Evolutionary conservation across 2,797 vertebrate species (phyloP), one percentile per base, ranked within the genome.

Genomic region (Sebastes dallii): DNA sequence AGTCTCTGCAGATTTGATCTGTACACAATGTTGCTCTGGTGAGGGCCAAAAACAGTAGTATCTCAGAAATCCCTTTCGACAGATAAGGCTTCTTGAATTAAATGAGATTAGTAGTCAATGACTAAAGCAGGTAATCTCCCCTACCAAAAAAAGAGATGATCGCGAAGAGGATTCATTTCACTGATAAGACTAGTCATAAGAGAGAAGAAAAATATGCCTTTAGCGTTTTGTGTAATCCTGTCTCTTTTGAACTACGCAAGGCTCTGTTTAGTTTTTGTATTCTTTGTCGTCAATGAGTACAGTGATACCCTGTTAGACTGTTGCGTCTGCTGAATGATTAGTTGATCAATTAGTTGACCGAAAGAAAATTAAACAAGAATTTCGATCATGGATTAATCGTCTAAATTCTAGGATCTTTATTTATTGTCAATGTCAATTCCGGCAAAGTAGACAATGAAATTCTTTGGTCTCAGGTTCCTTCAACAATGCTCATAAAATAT

Each of bases 21-120:
- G 14, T 66, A 9, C 32, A 64, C 25, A 50, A 9, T 30, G 27
- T n/a, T 55, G 14, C 39, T 74, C 61, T 50, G 22, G 1, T 39
- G 39, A 66, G 22, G 64, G 18, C 52, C 39, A 75, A 79, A 27
- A 86, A 76, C 61, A 68, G 16, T 25, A 27, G 22, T 39, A 66
- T 62, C 50, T 72, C 20, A 62, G 52, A 85, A 84, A 88, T 69
- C 56, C 68, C 34, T 86, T 86, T 62, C 81, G 50, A 85, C 36
- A 54, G 65, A 80, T 66, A 77, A 62, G 34, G 54, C 22, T 59
- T 80, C 36, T 73, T 74, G 58, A 83, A 90, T 85, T 81, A 91
- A 85, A 70, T 54, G 18, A 42, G 77, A 87, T 86, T 81, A 84
- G 67, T 52, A 68, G 60, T 72, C 52, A 81, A 60, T 79, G 70